These are phyloP conservation scores for Drosophila nr. fundita DNA, from an alignment of 2,888 invertebrate species.

Conservation along the genomic window DNA sequence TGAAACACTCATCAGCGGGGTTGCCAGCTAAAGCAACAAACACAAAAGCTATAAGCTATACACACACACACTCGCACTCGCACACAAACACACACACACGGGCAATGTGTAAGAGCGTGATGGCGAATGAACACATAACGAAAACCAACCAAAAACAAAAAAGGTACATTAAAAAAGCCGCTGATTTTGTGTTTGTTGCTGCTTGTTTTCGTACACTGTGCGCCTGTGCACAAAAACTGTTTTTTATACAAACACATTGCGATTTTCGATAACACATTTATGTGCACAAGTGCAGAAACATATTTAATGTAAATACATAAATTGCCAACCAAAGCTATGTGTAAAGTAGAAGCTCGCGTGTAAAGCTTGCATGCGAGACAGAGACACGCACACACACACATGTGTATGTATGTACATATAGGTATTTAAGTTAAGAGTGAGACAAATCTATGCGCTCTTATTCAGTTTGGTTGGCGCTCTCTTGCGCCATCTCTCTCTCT, in stretches of 20 bases:
- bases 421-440: neutral
- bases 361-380: neutral
- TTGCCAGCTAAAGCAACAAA: constrained; percentile 28
- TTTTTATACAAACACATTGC: constrained; percentile 85
- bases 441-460: neutral
- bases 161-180: neutral
- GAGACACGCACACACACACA: no score
- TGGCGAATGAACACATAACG: constrained; percentile 5
- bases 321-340: neutral
- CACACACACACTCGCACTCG: neutral
- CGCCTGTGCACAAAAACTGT: constrained; percentile 83
- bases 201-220: constrained; percentile 61
- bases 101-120: neutral
- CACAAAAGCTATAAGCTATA: constrained; percentile 27
- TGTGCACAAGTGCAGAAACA: neutral
- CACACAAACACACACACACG: neutral
- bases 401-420: neutral
- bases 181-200: constrained; percentile 2
- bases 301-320: neutral
- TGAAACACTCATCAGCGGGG: constrained; percentile 38
- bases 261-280: constrained; percentile 58
- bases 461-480: neutral
- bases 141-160: constrained; percentile 2
- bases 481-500: neutral
- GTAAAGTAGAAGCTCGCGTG: neutral